These are phyloP conservation scores for Hetaerina titia DNA, from an alignment of 2,888 invertebrate genomes.

Conservation along the genomic window DNA sequence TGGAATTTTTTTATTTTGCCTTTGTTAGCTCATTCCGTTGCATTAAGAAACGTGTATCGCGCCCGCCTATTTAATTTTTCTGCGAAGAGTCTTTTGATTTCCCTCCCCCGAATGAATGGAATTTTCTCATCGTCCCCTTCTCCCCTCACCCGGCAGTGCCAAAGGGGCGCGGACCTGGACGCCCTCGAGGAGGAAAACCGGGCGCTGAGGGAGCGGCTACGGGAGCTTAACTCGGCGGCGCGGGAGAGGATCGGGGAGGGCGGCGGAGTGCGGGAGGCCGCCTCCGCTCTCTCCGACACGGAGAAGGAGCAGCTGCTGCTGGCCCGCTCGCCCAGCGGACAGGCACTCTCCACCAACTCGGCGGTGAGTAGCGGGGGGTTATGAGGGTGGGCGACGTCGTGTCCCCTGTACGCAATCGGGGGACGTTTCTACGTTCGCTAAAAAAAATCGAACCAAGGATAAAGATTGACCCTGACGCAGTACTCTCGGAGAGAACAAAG, in stretches of 20 bases:
- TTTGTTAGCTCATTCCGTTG: not conserved
- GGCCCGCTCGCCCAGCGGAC: conserved; percentile 85
- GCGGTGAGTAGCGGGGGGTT: conserved; percentile 73
- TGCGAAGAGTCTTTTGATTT: not conserved
- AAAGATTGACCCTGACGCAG: not conserved
- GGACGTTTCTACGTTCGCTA: not conserved
- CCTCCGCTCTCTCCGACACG: conserved; percentile 89
- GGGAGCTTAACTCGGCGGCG: not conserved
- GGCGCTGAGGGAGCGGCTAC: conserved; percentile 29
- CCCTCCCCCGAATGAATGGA: not conserved
- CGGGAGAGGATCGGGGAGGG: not conserved
- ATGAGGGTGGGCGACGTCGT: conserved; percentile 68
- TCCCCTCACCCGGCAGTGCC: conserved; percentile 77
- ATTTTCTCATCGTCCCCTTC: not conserved
- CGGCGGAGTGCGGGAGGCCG: conserved; percentile 79
- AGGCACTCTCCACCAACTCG: conserved; percentile 89
- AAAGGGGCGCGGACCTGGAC: conserved; percentile 82
- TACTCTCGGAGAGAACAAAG: not conserved
- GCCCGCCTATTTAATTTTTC: not conserved
- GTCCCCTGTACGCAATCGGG: not conserved
- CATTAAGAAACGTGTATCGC: not conserved
- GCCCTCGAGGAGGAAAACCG: conserved; percentile 84
- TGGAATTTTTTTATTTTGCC: not conserved
- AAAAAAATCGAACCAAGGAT: not conserved
- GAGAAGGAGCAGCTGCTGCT: conserved; percentile 90